Percentiles rank a stretch among this genome's conserved stretches.
Conservation (phyloP, 2,113 vertebrate genomes). For the Phylloscopus whistleri region DNA sequence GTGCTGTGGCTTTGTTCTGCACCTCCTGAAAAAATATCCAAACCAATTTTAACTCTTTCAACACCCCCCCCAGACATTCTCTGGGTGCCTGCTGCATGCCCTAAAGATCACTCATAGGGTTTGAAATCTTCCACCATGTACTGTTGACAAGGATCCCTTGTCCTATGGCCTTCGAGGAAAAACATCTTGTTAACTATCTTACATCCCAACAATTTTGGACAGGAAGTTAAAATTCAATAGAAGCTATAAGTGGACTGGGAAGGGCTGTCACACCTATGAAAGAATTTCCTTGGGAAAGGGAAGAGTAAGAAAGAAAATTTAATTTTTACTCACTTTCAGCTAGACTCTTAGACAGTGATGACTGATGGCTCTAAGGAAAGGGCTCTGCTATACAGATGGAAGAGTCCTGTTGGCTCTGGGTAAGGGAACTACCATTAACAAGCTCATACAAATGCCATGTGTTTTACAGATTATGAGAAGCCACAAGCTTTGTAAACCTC, state of each 20-base stretch:
- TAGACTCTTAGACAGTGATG: neutral
- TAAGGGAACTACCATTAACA: neutral
- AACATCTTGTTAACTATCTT: neutral
- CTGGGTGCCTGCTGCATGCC: neutral
- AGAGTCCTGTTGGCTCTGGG: neutral
- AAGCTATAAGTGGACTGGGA: neutral
- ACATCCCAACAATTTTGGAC: neutral
- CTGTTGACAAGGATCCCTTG: neutral
- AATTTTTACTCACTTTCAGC: neutral
- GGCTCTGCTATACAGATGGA: neutral
- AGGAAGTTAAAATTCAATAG: neutral
- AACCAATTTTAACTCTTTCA: neutral
- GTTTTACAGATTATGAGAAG: neutral
- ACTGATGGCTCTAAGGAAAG: neutral
- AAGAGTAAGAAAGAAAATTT: neutral
- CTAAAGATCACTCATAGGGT: neutral
- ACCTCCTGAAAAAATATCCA: neutral
- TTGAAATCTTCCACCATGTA: neutral
- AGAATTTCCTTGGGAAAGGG: neutral
- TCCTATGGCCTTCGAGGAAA: neutral
- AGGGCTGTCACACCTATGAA: neutral
- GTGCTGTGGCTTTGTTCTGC: neutral
- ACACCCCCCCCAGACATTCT: neutral
- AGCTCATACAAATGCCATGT: neutral
- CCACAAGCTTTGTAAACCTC: constrained; percentile 1